Percentiles rank a stretch among this genome's conserved stretches.
phyloP scores from a whole-genome alignment of 2,113 vertebrate species.

The Uria aalge region DNA sequence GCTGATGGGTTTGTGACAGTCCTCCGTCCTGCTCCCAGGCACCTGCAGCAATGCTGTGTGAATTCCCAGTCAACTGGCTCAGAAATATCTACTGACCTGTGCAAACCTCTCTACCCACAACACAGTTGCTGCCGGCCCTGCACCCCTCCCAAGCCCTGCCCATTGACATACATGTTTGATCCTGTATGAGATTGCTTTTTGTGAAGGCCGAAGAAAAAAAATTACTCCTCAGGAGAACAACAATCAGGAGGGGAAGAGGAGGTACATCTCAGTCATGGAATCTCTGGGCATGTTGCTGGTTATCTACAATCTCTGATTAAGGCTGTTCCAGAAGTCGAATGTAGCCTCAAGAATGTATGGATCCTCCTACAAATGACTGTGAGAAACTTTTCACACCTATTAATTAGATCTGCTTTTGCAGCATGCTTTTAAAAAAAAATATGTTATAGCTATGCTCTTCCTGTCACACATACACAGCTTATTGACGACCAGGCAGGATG shows the following conservation, averaged over 20 bases:
- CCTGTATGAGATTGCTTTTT: not conserved
- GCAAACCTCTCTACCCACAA: not conserved
- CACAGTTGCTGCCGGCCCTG: not conserved
- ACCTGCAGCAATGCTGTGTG: not conserved
- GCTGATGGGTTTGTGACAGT: not conserved
- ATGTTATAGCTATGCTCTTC: not conserved
- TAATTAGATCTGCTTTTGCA: not conserved
- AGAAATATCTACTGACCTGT: not conserved
- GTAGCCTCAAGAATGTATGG: not conserved
- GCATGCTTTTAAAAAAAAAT: not conserved
- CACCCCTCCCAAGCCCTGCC: not conserved
- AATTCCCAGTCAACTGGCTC: not conserved
- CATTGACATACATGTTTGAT: too few relatives aligned
- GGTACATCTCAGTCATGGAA: not conserved
- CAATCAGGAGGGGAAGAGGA: not conserved
- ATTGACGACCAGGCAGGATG: not conserved
- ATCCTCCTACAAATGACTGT: not conserved
- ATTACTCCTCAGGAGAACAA: not conserved
- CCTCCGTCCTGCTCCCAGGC: not conserved
- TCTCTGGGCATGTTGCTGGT: not conserved
- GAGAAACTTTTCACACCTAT: rapidly evolving
- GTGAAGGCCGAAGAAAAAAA: not conserved
- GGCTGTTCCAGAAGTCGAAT: not conserved
- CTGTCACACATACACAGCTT: not conserved
- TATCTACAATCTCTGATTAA: not conserved